These are phyloP conservation scores for Drosophila dunni DNA, from an alignment of 1,140 invertebrate species.

Conservation along the genomic window DNA sequence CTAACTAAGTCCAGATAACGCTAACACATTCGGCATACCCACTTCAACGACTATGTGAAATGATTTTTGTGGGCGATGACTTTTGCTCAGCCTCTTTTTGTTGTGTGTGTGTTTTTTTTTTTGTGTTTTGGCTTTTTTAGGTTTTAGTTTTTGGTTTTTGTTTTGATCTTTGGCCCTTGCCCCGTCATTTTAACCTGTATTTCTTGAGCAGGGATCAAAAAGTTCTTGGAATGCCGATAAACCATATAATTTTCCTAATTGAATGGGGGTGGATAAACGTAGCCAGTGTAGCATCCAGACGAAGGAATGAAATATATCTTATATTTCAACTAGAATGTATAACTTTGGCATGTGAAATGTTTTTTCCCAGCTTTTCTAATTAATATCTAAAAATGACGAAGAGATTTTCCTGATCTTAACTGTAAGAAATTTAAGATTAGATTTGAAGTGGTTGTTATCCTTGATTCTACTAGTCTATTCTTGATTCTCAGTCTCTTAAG, in stretches of 20 bases:
- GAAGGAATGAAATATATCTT: conserved; percentile 13
- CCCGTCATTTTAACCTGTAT: conserved; percentile 73
- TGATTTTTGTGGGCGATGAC: conserved; percentile 82
- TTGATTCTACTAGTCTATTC: too few species aligned
- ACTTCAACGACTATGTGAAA: conserved; percentile 59
- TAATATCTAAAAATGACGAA: too few species aligned
- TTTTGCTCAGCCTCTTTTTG: conserved; percentile 70
- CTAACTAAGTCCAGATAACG: conserved; percentile 64
- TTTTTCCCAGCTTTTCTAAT: too few species aligned
- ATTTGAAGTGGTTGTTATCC: too few species aligned
- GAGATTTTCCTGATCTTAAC: too few species aligned
- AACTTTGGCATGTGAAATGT: too few species aligned
- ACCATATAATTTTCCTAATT: conserved; percentile 84
- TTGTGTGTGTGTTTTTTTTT: conserved; percentile 39
- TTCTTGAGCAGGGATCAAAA: conserved; percentile 66
- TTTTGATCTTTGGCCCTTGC: conserved; percentile 77
- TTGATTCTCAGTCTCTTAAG: too few species aligned
- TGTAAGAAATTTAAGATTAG: too few species aligned
- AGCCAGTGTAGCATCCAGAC: conserved; percentile 48
- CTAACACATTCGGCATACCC: conserved; percentile 70
- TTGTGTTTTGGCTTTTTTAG: background rate
- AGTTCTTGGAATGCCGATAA: conserved; percentile 71
- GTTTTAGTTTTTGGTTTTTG: conserved; percentile 56
- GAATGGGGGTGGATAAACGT: conserved; percentile 79
- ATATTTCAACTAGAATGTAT: background rate